Percentiles rank a stretch among this genome's conserved stretches.
These are phyloP conservation scores for Morus bassanus DNA, from an alignment of 2,797 vertebrate species.

Conservation along the genomic window DNA sequence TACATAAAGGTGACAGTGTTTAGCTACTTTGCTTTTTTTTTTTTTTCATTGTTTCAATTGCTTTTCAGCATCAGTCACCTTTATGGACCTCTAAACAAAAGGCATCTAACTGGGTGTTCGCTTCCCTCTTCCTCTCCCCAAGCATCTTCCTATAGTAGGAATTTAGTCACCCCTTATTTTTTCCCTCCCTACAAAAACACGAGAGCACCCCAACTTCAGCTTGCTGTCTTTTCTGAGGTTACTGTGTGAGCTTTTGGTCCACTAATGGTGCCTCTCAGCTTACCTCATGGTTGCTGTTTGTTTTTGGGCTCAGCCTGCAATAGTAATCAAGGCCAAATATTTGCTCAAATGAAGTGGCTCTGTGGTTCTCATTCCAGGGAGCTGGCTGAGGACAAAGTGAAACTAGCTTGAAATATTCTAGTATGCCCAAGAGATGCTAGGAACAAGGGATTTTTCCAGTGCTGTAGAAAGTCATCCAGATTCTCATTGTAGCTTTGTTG, in stretches of 20 bases:
- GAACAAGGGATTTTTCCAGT: conserved; percentile 44
- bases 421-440: conserved; percentile 41
- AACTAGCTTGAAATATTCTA: conserved; percentile 38
- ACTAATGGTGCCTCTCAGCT: neutral
- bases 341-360: conserved; percentile 60
- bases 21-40: neutral
- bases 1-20: neutral
- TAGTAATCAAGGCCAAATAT: conserved; percentile 68
- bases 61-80: neutral
- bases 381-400: conserved; percentile 41
- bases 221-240: neutral
- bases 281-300: conserved; percentile 56
- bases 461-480: conserved; percentile 17
- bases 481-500: conserved; percentile 24
- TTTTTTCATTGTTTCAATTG: neutral
- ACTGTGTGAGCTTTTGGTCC: neutral
- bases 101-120: neutral
- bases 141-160: neutral
- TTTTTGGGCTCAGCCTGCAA: conserved; percentile 48
- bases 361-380: conserved; percentile 52
- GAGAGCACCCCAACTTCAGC: neutral
- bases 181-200: neutral
- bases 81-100: neutral
- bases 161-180: neutral
- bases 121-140: neutral